Evolutionary conservation across 2,888 invertebrate species (phyloP).

Genomic region (Epiblema foenella): DNA sequence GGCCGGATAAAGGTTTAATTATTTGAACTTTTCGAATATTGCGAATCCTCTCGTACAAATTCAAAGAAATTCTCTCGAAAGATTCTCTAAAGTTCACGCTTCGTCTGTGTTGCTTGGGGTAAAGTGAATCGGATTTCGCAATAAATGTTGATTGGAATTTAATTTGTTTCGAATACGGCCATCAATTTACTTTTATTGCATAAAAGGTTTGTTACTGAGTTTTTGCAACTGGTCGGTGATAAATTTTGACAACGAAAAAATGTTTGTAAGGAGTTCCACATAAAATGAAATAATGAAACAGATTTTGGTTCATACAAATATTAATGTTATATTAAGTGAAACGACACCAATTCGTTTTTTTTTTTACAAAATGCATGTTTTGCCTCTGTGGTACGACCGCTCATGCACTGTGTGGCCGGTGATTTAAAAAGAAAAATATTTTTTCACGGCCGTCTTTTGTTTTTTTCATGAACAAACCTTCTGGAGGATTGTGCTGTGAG

Average conservation of each 20-base stretch:
- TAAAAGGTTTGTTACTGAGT: constrained; percentile 23
- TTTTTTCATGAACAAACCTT: too few species aligned
- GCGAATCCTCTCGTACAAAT: not conserved
- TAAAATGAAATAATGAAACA: too few species aligned
- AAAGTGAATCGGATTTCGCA: constrained; percentile 20
- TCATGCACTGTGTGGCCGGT: too few species aligned
- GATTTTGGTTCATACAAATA: not conserved
- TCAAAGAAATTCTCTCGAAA: constrained; percentile 16
- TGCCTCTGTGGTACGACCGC: too few species aligned
- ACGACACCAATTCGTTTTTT: too few species aligned
- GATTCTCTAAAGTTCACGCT: constrained; percentile 32
- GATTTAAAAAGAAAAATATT: too few species aligned
- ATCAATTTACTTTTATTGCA: constrained; percentile 15
- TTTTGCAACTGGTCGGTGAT: too few species aligned
- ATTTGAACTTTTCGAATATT: constrained; percentile 63
- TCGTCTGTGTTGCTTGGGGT: constrained; percentile 8
- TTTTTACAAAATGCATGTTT: too few species aligned
- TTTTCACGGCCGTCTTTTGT: too few species aligned
- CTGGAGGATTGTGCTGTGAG: too few species aligned
- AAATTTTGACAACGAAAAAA: too few species aligned
- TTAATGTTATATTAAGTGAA: not conserved
- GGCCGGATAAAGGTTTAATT: constrained; percentile 76
- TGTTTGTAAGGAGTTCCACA: not conserved
- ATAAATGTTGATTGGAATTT: constrained; percentile 35
- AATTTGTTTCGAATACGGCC: constrained; percentile 8